Conservation (phyloP, 2,113 vertebrate species). For the Ptilorrhoa leucosticta region DNA sequence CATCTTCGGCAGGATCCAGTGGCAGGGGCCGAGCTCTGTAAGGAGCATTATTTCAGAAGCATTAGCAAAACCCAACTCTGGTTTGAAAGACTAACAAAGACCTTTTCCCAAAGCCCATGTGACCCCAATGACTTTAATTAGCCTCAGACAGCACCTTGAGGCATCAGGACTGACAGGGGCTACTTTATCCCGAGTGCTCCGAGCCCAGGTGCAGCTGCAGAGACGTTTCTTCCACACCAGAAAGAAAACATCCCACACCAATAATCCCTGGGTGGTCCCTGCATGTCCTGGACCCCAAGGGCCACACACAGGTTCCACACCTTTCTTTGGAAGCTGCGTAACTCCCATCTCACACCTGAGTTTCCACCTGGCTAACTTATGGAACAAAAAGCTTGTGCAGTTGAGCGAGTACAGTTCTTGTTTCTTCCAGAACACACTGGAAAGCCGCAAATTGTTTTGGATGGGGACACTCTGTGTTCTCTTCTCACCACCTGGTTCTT, state of each 20-base stretch:
- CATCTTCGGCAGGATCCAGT: conserved; percentile 18
- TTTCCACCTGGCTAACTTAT: background rate
- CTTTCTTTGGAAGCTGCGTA: background rate
- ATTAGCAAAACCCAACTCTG: background rate
- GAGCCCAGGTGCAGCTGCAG: background rate
- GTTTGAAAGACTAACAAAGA: background rate
- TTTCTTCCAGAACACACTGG: background rate
- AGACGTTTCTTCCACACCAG: background rate
- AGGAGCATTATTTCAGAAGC: background rate
- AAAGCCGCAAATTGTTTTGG: background rate
- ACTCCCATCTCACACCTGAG: background rate
- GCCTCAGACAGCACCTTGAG: background rate
- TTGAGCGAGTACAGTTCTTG: background rate
- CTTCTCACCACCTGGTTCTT: background rate
- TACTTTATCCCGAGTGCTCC: background rate
- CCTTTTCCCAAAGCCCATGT: background rate
- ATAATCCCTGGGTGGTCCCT: background rate
- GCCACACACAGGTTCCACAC: rapidly evolving
- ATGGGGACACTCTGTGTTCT: background rate
- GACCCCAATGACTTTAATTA: background rate
- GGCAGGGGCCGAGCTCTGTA: conserved; percentile 47
- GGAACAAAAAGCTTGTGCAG: background rate
- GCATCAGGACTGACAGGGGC: background rate
- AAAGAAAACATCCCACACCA: background rate
- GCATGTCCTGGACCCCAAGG: background rate